A percentile compares a stretch with the other conserved stretches of the same genome.
These are phyloP conservation scores for Mimas tiliae DNA, from an alignment of 2,888 invertebrate species.

Conservation along the genomic window DNA sequence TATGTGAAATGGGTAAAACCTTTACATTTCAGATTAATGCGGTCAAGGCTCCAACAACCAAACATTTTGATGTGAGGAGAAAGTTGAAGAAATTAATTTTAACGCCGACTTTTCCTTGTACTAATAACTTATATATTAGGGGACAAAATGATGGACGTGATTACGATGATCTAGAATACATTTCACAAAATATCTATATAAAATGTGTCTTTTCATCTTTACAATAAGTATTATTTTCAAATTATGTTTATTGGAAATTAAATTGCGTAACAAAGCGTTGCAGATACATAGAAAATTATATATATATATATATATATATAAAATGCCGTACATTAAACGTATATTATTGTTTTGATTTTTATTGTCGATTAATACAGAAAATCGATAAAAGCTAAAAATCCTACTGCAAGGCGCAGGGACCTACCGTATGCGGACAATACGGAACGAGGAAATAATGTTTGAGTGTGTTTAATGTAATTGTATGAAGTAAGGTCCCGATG, in stretches of 20 bases:
- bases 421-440: background rate
- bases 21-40: constrained; percentile 11
- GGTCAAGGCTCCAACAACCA: constrained; percentile 29
- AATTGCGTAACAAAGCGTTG: background rate
- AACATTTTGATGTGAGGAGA: constrained; percentile 25
- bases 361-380: background rate
- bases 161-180: background rate
- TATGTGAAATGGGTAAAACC: background rate
- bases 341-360: no score
- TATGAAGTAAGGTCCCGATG: constrained; percentile 7
- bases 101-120: constrained; percentile 15
- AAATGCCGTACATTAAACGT: no score
- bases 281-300: background rate
- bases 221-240: no score
- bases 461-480: background rate
- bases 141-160: background rate
- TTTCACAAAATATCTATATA: background rate
- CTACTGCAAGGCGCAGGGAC: background rate
- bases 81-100: constrained; percentile 28
- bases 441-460: constrained; percentile 14
- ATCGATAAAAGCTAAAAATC: background rate
- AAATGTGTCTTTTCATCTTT: no score
- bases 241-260: background rate
- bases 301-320: no score
- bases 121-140: constrained; percentile 7